phyloP scores from a whole-genome alignment of 2,113 vertebrate species.

The Saguinus midas region DNA sequence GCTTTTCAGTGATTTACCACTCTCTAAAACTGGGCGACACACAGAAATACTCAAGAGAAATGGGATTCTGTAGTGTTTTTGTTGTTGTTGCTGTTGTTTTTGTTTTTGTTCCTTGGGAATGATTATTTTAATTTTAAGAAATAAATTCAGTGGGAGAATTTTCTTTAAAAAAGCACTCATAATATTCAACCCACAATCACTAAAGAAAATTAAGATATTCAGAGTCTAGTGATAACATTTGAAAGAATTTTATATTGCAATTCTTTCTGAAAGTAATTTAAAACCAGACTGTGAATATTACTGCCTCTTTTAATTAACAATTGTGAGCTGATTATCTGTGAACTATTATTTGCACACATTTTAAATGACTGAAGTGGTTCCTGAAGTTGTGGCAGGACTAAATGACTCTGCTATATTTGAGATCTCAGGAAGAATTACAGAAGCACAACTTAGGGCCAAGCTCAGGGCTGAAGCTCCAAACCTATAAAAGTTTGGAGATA shows the following conservation, averaged over 20 bases:
- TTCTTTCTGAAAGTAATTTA: conserved; percentile 59
- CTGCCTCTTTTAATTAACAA: conserved; percentile 39
- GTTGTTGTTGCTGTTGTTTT: too few species aligned
- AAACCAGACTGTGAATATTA: conserved; percentile 65
- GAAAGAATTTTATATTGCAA: conserved; percentile 45
- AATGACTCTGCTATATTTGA: conserved; percentile 78
- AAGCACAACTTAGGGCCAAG: conserved; percentile 73
- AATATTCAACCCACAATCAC: conserved; percentile 60
- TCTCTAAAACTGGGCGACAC: conserved; percentile 2
- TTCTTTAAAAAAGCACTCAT: background rate
- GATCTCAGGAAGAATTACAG: conserved; percentile 80
- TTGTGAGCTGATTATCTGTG: conserved; percentile 48
- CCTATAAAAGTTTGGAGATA: conserved; percentile 54
- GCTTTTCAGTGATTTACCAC: background rate
- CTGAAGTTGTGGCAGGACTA: background rate
- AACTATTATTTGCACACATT: conserved; percentile 23
- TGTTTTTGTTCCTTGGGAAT: background rate
- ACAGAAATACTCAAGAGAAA: conserved; percentile 21
- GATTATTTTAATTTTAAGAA: conserved; percentile 33
- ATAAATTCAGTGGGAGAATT: conserved; percentile 3
- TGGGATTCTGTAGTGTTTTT: background rate
- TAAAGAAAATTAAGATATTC: conserved; percentile 69
- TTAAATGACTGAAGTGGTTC: background rate
- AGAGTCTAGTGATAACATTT: conserved; percentile 45
- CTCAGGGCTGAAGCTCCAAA: conserved; percentile 71